A percentile compares a stretch with the other conserved stretches of the same genome.
Evolutionary conservation across 2,797 vertebrate species (phyloP).

Genomic region (Luscinia luscinia): DNA sequence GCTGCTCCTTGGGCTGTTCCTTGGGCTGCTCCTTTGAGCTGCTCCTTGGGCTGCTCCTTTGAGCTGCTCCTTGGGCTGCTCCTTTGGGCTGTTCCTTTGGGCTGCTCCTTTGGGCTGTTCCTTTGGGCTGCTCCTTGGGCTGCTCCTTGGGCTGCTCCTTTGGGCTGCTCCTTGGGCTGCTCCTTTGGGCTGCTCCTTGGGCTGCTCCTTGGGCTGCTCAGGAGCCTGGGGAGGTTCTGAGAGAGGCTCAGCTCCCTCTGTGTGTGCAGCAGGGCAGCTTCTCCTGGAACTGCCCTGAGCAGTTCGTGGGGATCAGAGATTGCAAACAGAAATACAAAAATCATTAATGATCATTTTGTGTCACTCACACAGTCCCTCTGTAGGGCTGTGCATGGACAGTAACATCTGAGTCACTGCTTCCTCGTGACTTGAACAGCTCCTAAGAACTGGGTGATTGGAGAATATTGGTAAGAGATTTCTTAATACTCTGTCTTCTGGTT

Average conservation of each 20-base stretch:
- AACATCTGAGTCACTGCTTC: not conserved
- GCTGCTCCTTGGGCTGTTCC: too few species aligned
- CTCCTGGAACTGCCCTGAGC: not conserved
- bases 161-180: not conserved
- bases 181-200: not conserved
- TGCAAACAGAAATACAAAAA: not conserved
- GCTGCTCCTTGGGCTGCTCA: not conserved
- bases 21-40: too few species aligned
- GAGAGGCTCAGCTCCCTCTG: rapidly evolving
- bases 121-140: too few species aligned
- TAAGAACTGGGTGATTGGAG: not conserved
- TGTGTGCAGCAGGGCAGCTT: not conserved
- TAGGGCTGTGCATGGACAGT: not conserved
- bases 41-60: too few species aligned
- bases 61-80: too few species aligned
- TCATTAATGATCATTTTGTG: not conserved
- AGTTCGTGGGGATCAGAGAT: not conserved
- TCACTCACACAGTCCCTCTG: not conserved
- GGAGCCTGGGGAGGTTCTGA: not conserved
- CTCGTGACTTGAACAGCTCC: not conserved
- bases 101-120: too few species aligned
- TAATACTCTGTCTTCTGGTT: not conserved
- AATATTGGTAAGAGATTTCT: not conserved
- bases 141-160: not conserved
- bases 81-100: too few species aligned